Conservation (phyloP, 2,113 vertebrate species). For the Chloroceryle aenea region DNA sequence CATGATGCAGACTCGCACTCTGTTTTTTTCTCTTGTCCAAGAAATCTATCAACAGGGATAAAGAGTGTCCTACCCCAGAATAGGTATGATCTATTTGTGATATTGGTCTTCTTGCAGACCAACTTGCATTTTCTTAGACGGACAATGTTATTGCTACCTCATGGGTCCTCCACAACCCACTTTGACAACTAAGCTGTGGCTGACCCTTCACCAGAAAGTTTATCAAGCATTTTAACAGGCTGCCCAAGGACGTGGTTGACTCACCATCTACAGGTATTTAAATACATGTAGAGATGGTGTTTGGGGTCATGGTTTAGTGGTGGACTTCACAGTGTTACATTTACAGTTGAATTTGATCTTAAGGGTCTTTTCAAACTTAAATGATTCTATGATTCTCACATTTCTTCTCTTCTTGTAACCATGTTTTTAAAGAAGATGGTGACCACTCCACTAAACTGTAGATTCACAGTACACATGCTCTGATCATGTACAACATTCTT, state of each 20-base stretch:
- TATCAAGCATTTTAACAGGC: not conserved
- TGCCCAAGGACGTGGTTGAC: not conserved
- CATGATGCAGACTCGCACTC: not conserved
- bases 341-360: not conserved
- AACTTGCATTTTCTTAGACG: not conserved
- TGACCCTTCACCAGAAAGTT: not conserved
- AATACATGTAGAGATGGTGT: not conserved
- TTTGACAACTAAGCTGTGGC: not conserved
- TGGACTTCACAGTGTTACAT: not conserved
- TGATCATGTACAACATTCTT: not conserved
- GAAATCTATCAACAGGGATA: not conserved
- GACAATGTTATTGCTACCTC: not conserved
- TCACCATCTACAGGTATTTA: not conserved
- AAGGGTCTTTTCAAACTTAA: not conserved
- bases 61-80: not conserved
- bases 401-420: not conserved
- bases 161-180: not conserved
- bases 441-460: not conserved
- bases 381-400: not conserved
- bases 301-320: not conserved
- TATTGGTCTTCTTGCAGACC: not conserved
- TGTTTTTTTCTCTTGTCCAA: not conserved
- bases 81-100: not conserved
- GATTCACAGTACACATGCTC: not conserved
- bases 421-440: not conserved